Conservation (phyloP, 2,888 invertebrate species). For the Fissipunctia ypsillon region DNA sequence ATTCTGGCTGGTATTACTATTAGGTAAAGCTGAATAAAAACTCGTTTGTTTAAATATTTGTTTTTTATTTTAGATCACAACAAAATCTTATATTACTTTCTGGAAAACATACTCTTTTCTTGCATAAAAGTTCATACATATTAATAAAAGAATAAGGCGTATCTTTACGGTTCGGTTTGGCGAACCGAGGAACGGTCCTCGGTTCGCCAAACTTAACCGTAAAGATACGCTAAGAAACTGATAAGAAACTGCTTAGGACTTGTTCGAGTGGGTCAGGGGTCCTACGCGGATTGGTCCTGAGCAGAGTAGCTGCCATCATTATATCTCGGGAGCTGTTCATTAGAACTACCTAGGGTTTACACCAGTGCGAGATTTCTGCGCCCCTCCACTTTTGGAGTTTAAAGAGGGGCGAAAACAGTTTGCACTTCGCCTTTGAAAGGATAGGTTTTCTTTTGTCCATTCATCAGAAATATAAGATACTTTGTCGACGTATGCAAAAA, state of each 20-base stretch:
- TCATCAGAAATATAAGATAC: no score
- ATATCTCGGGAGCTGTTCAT: not conserved
- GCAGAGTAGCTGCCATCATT: not conserved
- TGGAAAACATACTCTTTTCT: constrained; percentile 9
- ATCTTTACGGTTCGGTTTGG: not conserved
- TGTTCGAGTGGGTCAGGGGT: no score
- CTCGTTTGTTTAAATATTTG: constrained; percentile 21
- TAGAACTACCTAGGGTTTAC: not conserved
- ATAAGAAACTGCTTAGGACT: no score
- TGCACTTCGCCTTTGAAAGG: no score
- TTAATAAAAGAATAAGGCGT: not conserved
- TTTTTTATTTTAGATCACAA: constrained; percentile 38
- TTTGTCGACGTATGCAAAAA: no score
- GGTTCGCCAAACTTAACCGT: no score
- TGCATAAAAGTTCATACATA: constrained; percentile 2
- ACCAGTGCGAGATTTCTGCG: no score
- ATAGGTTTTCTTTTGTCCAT: no score
- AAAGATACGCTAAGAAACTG: no score
- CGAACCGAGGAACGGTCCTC: not conserved
- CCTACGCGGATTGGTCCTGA: not conserved
- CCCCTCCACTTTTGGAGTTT: no score
- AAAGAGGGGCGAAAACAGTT: no score
- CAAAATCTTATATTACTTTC: constrained; percentile 34
- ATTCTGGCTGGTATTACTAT: not conserved
- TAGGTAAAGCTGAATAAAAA: constrained; percentile 14